Evolutionary conservation across 2,797 vertebrate species (phyloP), one percentile per base, ranked within the genome.

Genomic region (Scleropages formosus): DNA sequence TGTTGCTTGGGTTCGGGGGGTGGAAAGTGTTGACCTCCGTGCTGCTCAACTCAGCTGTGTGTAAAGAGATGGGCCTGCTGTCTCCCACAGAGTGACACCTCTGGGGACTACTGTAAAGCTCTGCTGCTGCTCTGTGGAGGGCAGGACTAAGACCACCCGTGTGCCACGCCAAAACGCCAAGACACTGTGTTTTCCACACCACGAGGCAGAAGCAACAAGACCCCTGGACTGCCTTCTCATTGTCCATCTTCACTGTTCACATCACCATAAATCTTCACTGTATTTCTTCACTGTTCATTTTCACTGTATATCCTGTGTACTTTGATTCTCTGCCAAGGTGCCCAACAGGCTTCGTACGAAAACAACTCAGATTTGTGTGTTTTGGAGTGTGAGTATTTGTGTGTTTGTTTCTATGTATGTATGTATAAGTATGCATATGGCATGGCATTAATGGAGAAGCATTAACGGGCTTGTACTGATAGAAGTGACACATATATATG

Each of bases 41-140:
- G 26, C 8, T 27, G 51, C 20, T 16, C 16, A n/a, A 20, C 72
- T n/a, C n/a, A 3, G 4, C 26, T 20, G 72, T n/a, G 4, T 61
- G 15, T 69, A 12, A 76, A 51, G 16, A 53, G 4, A 15, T n/a
- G 15, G 53, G 69, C 39, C 82, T 82, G 81, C 73, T 78, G 73
- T 85, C 81, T 75, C 69, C n/a, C n/a, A n/a, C 88, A 98, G 97
- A 93, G 95, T 1, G 97, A 98, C 82, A 97, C 96, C 20, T 97
- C 97, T 0, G 97, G 97, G n/a, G 94, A 98, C 88, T 98, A 97
- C 86, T 76, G 93, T 84, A 98, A 95, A 87, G 96, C 95, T 60
- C 87, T 99, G 84, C 89, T 98, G 84, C 49, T 86, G 69, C 87
- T 99, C 74, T 98, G 96, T 0, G 96, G 96, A 0, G 97, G 95